Conservation (phyloP, 2,113 vertebrate genomes). For the Climacteris rufus region DNA sequence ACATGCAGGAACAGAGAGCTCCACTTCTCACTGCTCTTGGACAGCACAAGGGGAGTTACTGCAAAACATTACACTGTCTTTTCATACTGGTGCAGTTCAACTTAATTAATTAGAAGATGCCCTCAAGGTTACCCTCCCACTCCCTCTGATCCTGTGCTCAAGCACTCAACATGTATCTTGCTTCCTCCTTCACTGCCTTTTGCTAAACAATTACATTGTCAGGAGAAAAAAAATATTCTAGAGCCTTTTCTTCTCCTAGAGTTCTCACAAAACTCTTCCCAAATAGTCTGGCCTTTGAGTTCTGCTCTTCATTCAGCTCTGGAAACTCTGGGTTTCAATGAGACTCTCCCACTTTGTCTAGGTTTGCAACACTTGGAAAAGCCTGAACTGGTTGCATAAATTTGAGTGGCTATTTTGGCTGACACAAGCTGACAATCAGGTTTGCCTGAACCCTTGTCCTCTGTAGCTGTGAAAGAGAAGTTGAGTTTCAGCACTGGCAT, state of each 20-base stretch:
- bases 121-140: neutral
- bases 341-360: neutral
- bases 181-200: neutral
- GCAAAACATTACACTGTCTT: neutral
- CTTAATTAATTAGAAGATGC: neutral
- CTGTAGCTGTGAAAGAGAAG: neutral
- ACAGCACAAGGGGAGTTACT: neutral
- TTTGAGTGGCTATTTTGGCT: neutral
- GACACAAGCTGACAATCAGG: neutral
- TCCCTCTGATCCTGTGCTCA: neutral
- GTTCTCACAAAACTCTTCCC: neutral
- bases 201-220: neutral
- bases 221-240: neutral
- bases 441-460: neutral
- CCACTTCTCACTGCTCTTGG: neutral
- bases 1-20: rapidly evolving
- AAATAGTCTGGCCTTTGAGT: neutral
- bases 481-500: neutral
- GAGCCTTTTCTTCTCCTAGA: neutral
- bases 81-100: neutral
- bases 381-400: neutral
- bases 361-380: neutral
- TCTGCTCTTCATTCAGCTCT: neutral
- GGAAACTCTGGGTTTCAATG: neutral
- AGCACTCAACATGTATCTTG: rapidly evolving